These are phyloP conservation scores for Cinara cedri DNA, from an alignment of 2,888 invertebrate species.

Conservation along the genomic window DNA sequence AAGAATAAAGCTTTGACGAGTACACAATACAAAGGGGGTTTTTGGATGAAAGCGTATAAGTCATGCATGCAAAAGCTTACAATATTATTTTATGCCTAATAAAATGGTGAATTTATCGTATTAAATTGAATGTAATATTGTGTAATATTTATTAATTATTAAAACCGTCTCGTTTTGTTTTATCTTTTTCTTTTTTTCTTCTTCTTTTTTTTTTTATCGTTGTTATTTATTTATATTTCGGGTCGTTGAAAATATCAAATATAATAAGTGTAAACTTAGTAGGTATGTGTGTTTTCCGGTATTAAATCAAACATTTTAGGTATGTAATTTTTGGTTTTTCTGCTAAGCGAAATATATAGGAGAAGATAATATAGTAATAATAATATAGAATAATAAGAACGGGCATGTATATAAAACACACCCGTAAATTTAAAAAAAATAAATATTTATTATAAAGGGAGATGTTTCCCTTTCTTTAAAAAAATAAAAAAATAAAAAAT, in stretches of 20 bases:
- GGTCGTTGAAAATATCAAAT: background rate
- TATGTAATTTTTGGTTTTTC: conserved; percentile 9
- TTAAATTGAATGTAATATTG: conserved; percentile 23
- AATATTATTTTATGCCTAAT: conserved; percentile 34
- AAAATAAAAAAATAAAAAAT: background rate
- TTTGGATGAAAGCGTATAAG: conserved; percentile 48
- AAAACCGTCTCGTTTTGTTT: background rate
- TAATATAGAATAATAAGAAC: too few species aligned
- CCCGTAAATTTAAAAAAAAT: conserved; percentile 49
- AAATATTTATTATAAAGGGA: background rate
- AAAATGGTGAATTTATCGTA: conserved; percentile 18
- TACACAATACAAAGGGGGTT: conserved; percentile 52
- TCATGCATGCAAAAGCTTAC: conserved; percentile 54
- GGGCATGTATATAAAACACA: conserved; percentile 43
- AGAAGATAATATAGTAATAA: conserved; percentile 20
- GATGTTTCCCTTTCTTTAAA: conserved; percentile 23
- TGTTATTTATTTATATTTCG: background rate
- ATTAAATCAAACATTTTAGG: background rate
- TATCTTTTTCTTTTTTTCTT: too few species aligned
- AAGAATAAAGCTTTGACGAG: conserved; percentile 57
- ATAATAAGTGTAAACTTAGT: background rate
- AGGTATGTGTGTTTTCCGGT: background rate
- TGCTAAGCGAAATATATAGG: conserved; percentile 53
- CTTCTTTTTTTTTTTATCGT: too few species aligned
- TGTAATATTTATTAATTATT: conserved; percentile 5